These are phyloP conservation scores for Prorops nasuta DNA, from an alignment of 1,140 invertebrate genomes.

Conservation along the genomic window DNA sequence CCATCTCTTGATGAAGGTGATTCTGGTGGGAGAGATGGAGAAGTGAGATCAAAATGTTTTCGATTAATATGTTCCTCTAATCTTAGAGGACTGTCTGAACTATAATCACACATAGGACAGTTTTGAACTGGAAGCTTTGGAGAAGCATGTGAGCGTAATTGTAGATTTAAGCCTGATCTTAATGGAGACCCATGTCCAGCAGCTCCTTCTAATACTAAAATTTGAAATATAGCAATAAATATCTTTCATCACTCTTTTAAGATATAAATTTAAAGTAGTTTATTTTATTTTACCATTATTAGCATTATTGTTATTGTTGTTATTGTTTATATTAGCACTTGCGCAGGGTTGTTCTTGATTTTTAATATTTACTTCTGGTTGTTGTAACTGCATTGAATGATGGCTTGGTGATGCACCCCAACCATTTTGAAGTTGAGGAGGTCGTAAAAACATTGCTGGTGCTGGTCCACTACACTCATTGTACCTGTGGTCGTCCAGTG, in stretches of 20 bases:
- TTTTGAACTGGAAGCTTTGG: slow-evolving; percentile 53
- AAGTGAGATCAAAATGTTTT: slow-evolving; percentile 81
- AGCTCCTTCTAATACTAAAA: slow-evolving; percentile 31
- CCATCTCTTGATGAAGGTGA: slow-evolving; percentile 48
- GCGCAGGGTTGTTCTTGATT: slow-evolving; percentile 30
- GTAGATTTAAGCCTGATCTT: slow-evolving; percentile 59
- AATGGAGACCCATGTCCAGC: slow-evolving; percentile 58
- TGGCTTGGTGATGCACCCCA: slow-evolving; percentile 36
- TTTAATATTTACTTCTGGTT: slow-evolving; percentile 26
- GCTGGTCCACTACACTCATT: slow-evolving; percentile 32
- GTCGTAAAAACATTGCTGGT: slow-evolving; percentile 30
- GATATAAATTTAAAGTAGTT: not conserved
- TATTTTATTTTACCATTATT: slow-evolving; percentile 21
- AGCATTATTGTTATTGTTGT: slow-evolving; percentile 55
- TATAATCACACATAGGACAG: slow-evolving; percentile 77
- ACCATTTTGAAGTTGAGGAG: slow-evolving; percentile 41
- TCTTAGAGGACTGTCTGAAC: slow-evolving; percentile 69
- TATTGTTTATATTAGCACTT: slow-evolving; percentile 51
- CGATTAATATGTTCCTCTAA: slow-evolving; percentile 84
- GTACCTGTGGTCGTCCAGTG: slow-evolving; percentile 35
- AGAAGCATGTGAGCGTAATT: slow-evolving; percentile 47
- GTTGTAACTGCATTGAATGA: slow-evolving; percentile 23
- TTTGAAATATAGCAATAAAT: slow-evolving; percentile 14
- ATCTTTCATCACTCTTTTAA: slow-evolving; percentile 5
- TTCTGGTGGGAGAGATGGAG: slow-evolving; percentile 64